Conservation (phyloP, 2,113 vertebrate genomes). For the Cathartes aura region DNA sequence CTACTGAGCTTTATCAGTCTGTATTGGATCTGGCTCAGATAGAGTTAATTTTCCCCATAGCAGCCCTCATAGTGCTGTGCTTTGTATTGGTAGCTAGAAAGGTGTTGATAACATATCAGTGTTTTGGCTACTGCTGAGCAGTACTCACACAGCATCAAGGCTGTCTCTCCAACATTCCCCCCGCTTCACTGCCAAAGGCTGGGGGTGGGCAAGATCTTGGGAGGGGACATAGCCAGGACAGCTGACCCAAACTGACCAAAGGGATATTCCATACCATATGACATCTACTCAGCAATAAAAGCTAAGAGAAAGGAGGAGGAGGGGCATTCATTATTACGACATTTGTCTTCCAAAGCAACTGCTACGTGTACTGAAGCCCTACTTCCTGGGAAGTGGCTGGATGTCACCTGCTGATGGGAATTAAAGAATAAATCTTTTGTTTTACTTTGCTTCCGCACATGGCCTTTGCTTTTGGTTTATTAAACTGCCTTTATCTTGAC, state of each 20-base stretch:
- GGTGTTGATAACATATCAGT: not conserved
- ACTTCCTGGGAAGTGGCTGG: accelerated
- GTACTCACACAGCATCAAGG: accelerated
- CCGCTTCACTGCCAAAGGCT: not conserved
- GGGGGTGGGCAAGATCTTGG: not conserved
- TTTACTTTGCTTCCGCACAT: not conserved
- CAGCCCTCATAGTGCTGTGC: not conserved
- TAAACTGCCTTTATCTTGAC: not conserved
- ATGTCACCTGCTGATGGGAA: not conserved
- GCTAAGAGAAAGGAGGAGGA: not conserved
- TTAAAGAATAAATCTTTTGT: not conserved
- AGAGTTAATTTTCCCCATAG: not conserved
- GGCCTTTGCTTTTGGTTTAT: not conserved
- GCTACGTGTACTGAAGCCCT: too few relatives aligned
- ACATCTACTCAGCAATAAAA: not conserved
- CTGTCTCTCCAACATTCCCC: too few relatives aligned
- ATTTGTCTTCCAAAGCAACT: not conserved
- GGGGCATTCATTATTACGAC: accelerated
- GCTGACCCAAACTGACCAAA: not conserved
- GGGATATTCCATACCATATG: not conserved
- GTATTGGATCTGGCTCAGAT: not conserved
- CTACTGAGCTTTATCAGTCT: not conserved
- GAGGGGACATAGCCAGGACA: not conserved
- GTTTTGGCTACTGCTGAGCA: not conserved
- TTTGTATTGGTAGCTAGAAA: not conserved